Percentiles rank a stretch among this genome's conserved stretches.
These are phyloP conservation scores for Parnassius mnemosyne DNA, from an alignment of 2,888 invertebrate species.

Conservation along the genomic window DNA sequence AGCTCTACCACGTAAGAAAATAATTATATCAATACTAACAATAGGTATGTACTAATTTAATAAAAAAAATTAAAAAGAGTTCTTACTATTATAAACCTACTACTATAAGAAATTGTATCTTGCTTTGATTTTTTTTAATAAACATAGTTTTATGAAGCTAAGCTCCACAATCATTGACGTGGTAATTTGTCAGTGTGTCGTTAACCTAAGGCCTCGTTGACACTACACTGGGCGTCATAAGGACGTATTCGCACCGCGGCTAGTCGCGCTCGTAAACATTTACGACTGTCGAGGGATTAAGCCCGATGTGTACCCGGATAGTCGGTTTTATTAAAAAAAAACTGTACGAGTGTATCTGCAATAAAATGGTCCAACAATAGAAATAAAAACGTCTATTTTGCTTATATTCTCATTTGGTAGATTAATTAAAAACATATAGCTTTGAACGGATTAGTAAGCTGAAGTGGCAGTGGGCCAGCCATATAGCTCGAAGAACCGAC, in stretches of 20 bases:
- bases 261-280: slow-evolving; percentile 74
- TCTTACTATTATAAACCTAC: too few species aligned
- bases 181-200: slow-evolving; percentile 33
- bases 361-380: slow-evolving; percentile 34
- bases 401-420: not conserved
- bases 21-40: too few species aligned
- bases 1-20: too few species aligned
- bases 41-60: too few species aligned
- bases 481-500: too few species aligned
- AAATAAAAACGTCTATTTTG: not conserved
- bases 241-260: slow-evolving; percentile 69
- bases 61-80: too few species aligned
- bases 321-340: slow-evolving; percentile 63
- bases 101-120: too few species aligned
- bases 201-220: slow-evolving; percentile 46
- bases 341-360: slow-evolving; percentile 7
- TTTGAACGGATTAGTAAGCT: too few species aligned
- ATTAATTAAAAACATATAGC: slow-evolving; percentile 7
- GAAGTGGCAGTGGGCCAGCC: too few species aligned
- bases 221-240: slow-evolving; percentile 70
- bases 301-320: slow-evolving; percentile 45
- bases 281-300: slow-evolving; percentile 73
- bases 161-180: too few species aligned
- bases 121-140: too few species aligned
- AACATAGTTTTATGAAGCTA: too few species aligned